Percentiles rank a stretch among this genome's conserved stretches.
Evolutionary conservation across 2,888 invertebrate genomes (phyloP).

Genomic region (Eupithecia pulchellata): DNA sequence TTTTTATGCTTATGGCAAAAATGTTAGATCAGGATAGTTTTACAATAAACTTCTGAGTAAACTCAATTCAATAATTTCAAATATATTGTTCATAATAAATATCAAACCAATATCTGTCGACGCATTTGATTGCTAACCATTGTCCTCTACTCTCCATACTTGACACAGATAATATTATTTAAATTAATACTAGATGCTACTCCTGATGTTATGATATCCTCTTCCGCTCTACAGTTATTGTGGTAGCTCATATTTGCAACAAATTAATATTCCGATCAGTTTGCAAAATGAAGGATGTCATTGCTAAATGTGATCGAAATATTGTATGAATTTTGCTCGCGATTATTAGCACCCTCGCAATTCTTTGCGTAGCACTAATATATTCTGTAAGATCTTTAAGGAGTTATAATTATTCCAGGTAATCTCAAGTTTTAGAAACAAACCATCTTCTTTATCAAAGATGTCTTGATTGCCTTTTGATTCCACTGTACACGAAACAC

Average conservation of each 20-base stretch:
- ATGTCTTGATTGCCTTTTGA: no score
- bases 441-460: no score
- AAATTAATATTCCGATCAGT: conserved; percentile 12
- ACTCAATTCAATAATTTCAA: no score
- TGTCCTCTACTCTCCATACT: conserved; percentile 25
- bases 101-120: background rate
- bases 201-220: conserved; percentile 34
- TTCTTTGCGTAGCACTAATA: background rate
- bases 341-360: background rate
- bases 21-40: no score
- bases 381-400: no score
- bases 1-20: no score
- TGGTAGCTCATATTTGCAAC: conserved; percentile 19
- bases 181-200: conserved; percentile 33
- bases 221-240: conserved; percentile 33
- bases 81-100: background rate
- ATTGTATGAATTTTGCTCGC: background rate
- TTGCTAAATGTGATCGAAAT: conserved; percentile 9
- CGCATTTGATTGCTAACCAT: conserved; percentile 6
- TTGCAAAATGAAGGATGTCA: conserved; percentile 12
- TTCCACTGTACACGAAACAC: no score
- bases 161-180: conserved; percentile 24
- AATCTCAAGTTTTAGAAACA: no score
- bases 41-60: no score
- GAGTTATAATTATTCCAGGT: no score